Evolutionary conservation across 2,888 invertebrate genomes (phyloP).

Genomic region (Creontiades dilutus): DNA sequence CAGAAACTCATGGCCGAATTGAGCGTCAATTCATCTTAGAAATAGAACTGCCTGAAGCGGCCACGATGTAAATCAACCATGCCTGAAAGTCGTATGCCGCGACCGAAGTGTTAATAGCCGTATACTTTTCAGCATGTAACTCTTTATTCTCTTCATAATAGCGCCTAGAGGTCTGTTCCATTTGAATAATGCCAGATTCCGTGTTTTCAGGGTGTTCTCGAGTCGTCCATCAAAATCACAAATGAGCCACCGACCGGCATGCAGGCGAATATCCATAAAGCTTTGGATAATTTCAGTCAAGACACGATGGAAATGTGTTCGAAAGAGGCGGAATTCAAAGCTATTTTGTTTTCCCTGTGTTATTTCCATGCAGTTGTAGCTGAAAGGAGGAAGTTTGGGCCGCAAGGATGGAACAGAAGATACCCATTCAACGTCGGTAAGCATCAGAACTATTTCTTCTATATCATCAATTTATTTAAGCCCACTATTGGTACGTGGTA

Average conservation of each 20-base stretch:
- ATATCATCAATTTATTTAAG: too few relatives aligned
- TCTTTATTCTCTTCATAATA: too few relatives aligned
- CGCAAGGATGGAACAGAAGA: slow-evolving; percentile 93
- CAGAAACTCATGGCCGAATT: too few relatives aligned
- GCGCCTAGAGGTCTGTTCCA: too few relatives aligned
- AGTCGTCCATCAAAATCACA: slow-evolving; percentile 96
- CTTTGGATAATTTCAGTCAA: slow-evolving; percentile 94
- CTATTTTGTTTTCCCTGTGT: slow-evolving; percentile 91
- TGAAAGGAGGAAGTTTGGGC: slow-evolving; percentile 94
- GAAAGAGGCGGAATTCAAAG: slow-evolving; percentile 95
- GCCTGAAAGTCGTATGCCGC: too few relatives aligned
- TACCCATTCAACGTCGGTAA: slow-evolving; percentile 82
- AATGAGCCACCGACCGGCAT: slow-evolving; percentile 97
- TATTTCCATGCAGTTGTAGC: slow-evolving; percentile 97
- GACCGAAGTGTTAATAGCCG: too few relatives aligned
- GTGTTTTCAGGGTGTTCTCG: slow-evolving; percentile 88
- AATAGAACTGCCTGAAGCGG: too few relatives aligned
- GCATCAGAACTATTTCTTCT: slow-evolving; percentile 8
- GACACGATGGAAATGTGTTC: slow-evolving; percentile 95
- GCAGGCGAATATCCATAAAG: slow-evolving; percentile 95
- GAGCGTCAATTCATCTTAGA: too few relatives aligned
- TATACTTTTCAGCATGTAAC: too few relatives aligned
- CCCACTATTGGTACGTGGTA: too few relatives aligned
- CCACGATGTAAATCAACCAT: too few relatives aligned
- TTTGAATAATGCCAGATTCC: too few relatives aligned